These are phyloP conservation scores for Epinephelus awoara DNA, from an alignment of 2,797 vertebrate species.

Conservation along the genomic window DNA sequence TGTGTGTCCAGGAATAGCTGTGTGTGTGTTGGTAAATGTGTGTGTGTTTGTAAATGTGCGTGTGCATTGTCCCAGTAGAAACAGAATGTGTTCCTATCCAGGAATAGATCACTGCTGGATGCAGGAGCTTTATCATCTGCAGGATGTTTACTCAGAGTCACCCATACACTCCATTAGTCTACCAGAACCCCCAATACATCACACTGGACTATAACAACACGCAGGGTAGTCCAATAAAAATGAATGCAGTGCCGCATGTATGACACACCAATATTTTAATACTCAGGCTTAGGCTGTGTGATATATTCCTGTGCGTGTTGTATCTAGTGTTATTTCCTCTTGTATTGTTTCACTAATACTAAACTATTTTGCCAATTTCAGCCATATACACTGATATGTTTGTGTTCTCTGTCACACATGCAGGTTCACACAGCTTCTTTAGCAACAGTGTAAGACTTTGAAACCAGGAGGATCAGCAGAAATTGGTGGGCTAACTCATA, in stretches of 20 bases:
- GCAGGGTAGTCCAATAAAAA: constrained; percentile 56
- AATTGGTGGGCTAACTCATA: background rate
- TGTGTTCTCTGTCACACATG: background rate
- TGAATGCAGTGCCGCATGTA: constrained; percentile 56
- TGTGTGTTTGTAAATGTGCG: constrained; percentile 35
- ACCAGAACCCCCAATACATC: constrained; percentile 68
- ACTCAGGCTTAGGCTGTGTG: constrained; percentile 23
- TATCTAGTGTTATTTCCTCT: constrained; percentile 28
- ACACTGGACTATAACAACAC: constrained; percentile 65
- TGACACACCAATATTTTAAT: constrained; percentile 66
- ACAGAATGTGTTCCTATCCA: constrained; percentile 61
- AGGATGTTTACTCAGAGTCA: constrained; percentile 74
- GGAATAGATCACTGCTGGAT: constrained; percentile 75
- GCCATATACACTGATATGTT: background rate
- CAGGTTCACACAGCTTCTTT: background rate
- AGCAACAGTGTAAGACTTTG: background rate
- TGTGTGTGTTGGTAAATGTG: constrained; percentile 2
- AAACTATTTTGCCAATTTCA: constrained; percentile 16
- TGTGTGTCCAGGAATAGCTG: constrained; percentile 56
- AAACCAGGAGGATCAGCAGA: background rate
- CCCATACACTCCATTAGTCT: constrained; percentile 75
- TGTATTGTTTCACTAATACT: constrained; percentile 10
- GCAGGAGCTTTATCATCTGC: constrained; percentile 76
- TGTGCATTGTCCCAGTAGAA: constrained; percentile 61
- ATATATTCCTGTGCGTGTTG: constrained; percentile 34